Base-by-base conservation (phyloP, 2,888 invertebrate genomes). In the Chrysodeixis includens region DNA sequence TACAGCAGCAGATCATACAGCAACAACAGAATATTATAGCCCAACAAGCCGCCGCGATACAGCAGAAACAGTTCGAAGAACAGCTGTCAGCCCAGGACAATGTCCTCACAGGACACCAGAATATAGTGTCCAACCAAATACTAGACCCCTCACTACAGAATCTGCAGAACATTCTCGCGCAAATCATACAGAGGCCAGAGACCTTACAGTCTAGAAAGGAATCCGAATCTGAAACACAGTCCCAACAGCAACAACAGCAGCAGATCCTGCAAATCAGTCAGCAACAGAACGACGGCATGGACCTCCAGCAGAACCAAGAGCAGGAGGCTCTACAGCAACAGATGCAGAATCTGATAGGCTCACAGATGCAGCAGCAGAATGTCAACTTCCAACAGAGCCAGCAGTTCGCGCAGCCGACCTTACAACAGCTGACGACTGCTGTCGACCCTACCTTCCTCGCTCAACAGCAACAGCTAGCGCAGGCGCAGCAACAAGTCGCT, bases 1-100 rank as follows among this genome's bases (percentile, higher is more conserved):
- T 96, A 61, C 96, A 96, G 74, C 96, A 96, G 57, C 91, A 96
- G 55, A 95, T 96, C 46, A 92, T 94, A 40, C 93, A 95, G 81
- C 93, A 93, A 68, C 92, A 95, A 80, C 94, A 95, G 73, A 92
- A 89, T 61, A 91, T 95, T 44, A 92, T 92, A 70, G 89, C 90
- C n/a, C 95, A 95, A 49, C 94, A 94, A 79, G 94, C 94, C 10
- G 94, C 89, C 2, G 92, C 93, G 1, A 93, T 94, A 70, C 95
- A 95, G 52, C 95, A 95, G 81, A 95, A 92, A 79, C 95, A 92
- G 79, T 81, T 90, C 10, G 93, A 93, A 83, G 93, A 93, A 59
- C 93, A 92, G 72, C 69, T 92, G 5, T 89, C 91, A 61, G 86
- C 86, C 1, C 91, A 93, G 71, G 94, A 94, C 4, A 93, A 88